A percentile compares a stretch with the other conserved stretches of the same genome.
Evolutionary conservation across 2,888 invertebrate genomes (phyloP).

Genomic region (Hetaerina titia): DNA sequence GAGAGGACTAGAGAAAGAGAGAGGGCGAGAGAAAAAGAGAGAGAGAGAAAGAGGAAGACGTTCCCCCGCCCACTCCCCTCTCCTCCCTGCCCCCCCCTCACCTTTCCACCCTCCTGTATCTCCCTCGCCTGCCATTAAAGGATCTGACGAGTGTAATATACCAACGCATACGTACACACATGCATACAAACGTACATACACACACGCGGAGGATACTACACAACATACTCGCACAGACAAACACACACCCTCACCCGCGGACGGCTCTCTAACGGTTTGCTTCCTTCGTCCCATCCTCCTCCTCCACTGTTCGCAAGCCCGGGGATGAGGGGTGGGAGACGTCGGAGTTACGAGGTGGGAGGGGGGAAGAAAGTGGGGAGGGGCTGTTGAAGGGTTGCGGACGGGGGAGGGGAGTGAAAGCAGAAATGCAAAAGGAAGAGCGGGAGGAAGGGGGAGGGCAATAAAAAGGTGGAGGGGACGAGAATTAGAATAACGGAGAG

Average conservation of each 20-base stretch:
- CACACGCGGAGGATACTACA: not conserved
- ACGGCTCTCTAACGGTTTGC: conserved; percentile 42
- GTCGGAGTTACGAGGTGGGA: not conserved
- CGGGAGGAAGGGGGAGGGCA: not conserved
- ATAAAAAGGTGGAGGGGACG: not conserved
- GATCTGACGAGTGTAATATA: conserved; percentile 2
- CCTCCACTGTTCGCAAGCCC: not conserved
- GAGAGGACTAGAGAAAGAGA: not conserved
- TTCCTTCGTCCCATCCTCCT: not conserved
- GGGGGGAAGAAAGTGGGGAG: not conserved
- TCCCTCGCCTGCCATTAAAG: conserved; percentile 9
- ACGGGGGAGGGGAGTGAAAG: not conserved
- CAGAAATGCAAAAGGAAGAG: not conserved
- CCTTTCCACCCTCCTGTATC: not conserved
- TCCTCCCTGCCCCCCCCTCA: not conserved
- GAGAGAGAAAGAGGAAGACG: not conserved
- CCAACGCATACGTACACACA: not conserved
- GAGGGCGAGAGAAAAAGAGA: not conserved
- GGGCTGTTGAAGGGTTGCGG: not conserved
- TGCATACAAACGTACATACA: not conserved
- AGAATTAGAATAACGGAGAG: not conserved
- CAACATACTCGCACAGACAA: not conserved
- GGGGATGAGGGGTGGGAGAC: not conserved
- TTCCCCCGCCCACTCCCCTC: not conserved
- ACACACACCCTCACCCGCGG: conserved; percentile 20